A percentile compares a stretch with the other conserved stretches of the same genome.
These are phyloP conservation scores for Tetragnatha montana DNA, from an alignment of 2,888 invertebrate genomes.

Conservation along the genomic window DNA sequence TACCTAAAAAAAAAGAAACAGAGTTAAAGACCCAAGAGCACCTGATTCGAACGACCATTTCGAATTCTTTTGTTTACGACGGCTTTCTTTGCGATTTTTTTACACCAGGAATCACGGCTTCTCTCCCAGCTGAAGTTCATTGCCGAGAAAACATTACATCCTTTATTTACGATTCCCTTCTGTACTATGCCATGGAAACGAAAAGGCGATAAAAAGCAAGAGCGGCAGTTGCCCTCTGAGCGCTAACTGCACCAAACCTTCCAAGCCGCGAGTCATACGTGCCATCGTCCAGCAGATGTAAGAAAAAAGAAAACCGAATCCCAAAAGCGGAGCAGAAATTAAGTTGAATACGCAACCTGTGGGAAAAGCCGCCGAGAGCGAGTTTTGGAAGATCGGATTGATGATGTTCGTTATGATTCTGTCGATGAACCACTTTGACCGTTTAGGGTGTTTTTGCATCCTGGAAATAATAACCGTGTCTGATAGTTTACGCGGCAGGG, in stretches of 20 bases:
- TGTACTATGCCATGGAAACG: background rate
- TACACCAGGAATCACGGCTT: conserved; percentile 26
- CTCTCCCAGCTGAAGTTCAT: conserved; percentile 46
- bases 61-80: conserved; percentile 34
- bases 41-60: conserved; percentile 6
- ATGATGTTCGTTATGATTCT: background rate
- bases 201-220: conserved; percentile 9
- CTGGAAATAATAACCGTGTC: conserved; percentile 1
- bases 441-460: conserved; percentile 11
- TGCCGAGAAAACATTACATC: conserved; percentile 59
- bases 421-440: background rate
- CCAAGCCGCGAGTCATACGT: conserved; percentile 3
- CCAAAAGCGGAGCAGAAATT: conserved; percentile 20
- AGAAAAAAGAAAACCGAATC: background rate
- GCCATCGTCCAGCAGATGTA: conserved; percentile 7
- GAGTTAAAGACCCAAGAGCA: conserved; percentile 7
- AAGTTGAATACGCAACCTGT: background rate
- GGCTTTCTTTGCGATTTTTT: conserved; percentile 18
- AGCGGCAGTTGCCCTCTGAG: conserved; percentile 6
- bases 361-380: background rate
- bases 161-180: conserved; percentile 50
- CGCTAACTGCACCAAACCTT: background rate
- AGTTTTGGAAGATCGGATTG: background rate
- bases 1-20: conserved; percentile 15
- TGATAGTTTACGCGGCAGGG: background rate